These are phyloP conservation scores for Prionailurus viverrinus DNA, from an alignment of 2,113 vertebrate species.

Conservation along the genomic window DNA sequence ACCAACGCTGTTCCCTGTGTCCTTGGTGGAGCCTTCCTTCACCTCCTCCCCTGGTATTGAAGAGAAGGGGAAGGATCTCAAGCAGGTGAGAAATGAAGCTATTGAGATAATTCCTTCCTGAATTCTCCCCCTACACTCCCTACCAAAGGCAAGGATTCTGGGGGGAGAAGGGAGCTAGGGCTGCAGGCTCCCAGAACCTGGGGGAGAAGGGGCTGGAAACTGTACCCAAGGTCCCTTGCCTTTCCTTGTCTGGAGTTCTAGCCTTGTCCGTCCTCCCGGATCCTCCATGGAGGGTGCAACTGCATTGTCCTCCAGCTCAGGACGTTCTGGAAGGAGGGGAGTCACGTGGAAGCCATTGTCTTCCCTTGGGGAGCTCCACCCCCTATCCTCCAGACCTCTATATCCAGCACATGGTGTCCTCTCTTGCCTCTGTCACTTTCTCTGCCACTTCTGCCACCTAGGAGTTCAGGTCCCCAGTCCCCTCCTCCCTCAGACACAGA, in stretches of 20 bases:
- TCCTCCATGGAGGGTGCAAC: background rate
- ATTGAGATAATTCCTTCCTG: constrained; percentile 36
- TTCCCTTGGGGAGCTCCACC: background rate
- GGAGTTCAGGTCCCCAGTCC: background rate
- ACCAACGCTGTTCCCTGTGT: background rate
- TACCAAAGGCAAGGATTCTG: background rate
- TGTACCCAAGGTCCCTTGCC: background rate
- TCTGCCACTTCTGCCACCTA: background rate
- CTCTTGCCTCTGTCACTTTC: background rate
- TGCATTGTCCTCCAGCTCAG: background rate
- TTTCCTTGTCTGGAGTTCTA: background rate
- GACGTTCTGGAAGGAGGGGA: background rate
- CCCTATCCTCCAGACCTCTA: background rate
- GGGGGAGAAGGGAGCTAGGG: background rate
- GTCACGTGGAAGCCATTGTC: background rate
- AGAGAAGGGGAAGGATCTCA: background rate
- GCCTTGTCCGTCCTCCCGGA: background rate
- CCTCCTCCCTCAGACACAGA: background rate
- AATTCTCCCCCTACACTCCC: background rate
- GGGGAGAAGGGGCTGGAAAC: background rate
- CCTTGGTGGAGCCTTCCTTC: background rate
- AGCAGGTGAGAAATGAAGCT: constrained; percentile 14
- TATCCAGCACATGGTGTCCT: background rate
- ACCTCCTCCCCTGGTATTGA: background rate
- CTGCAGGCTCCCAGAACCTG: background rate